Percentiles rank a stretch among this genome's conserved stretches.
phyloP scores from a whole-genome alignment of 2,888 invertebrate species.

The Hydrotaea diabolus region DNA sequence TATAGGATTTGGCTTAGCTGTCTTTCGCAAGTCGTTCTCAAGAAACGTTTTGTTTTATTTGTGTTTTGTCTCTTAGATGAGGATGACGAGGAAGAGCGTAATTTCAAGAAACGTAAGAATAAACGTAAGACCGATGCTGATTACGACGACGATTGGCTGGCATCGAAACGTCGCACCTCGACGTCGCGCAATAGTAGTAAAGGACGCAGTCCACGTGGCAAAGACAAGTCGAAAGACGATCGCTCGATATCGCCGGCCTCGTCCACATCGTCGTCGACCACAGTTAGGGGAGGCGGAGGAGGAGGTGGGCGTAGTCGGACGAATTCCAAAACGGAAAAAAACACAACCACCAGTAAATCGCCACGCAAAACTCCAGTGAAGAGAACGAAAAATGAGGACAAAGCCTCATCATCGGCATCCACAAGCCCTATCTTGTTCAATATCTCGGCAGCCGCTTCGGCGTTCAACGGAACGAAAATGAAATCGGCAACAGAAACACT shows the following conservation, averaged over 20 bases:
- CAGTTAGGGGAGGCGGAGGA: constrained; percentile 69
- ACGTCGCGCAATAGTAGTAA: constrained; percentile 76
- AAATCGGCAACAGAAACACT: neutral
- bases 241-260: constrained; percentile 78
- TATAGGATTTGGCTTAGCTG: constrained; percentile 63
- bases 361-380: constrained; percentile 77
- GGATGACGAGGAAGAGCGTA: constrained; percentile 79
- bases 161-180: constrained; percentile 74
- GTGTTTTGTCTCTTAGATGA: constrained; percentile 71
- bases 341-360: constrained; percentile 68
- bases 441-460: neutral
- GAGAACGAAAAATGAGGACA: constrained; percentile 72
- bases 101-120: constrained; percentile 77
- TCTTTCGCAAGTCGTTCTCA: neutral
- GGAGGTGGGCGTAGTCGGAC: constrained; percentile 68
- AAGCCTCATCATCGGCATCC: constrained; percentile 47
- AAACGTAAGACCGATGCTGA: constrained; percentile 79
- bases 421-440: constrained; percentile 38
- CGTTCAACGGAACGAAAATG: neutral
- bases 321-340: constrained; percentile 50
- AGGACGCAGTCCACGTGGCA: constrained; percentile 76
- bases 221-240: constrained; percentile 73
- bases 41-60: constrained; percentile 30
- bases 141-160: constrained; percentile 81
- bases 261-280: constrained; percentile 76